A percentile compares a stretch with the other conserved stretches of the same genome.
Evolutionary conservation across 1,140 invertebrate species (phyloP).

Genomic region (Berghia stephanieae): DNA sequence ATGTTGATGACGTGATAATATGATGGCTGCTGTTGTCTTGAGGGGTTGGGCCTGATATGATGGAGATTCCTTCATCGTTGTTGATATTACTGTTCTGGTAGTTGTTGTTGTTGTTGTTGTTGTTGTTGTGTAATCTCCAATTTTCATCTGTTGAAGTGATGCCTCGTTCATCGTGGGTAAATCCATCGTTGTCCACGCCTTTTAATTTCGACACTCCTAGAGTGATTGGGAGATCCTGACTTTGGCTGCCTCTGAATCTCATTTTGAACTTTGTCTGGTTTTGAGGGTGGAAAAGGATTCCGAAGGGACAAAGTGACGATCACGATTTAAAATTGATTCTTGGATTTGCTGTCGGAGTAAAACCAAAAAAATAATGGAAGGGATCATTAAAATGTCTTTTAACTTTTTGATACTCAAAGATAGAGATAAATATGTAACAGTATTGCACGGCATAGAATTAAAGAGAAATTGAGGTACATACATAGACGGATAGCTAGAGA

Average conservation of each 20-base stretch:
- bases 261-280: background rate
- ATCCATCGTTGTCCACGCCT: constrained; percentile 12
- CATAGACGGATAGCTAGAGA: background rate
- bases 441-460: background rate
- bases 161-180: background rate
- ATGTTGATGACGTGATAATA: too few relatives aligned
- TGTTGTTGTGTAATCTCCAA: too few relatives aligned
- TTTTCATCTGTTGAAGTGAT: too few relatives aligned
- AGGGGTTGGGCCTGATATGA: background rate
- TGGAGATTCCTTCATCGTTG: background rate
- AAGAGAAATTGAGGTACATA: background rate
- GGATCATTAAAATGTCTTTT: background rate
- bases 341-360: background rate
- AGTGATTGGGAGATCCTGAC: too few relatives aligned
- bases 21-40: background rate
- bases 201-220: background rate
- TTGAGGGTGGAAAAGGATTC: too few relatives aligned
- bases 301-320: background rate
- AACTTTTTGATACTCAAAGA: background rate
- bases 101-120: too few relatives aligned
- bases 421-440: background rate
- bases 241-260: background rate
- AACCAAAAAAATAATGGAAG: background rate
- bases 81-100: background rate
- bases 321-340: background rate